A percentile compares a stretch with the other conserved stretches of the same genome.
These are phyloP conservation scores for Diogma glabrata DNA, from an alignment of 2,888 invertebrate species.

Conservation along the genomic window DNA sequence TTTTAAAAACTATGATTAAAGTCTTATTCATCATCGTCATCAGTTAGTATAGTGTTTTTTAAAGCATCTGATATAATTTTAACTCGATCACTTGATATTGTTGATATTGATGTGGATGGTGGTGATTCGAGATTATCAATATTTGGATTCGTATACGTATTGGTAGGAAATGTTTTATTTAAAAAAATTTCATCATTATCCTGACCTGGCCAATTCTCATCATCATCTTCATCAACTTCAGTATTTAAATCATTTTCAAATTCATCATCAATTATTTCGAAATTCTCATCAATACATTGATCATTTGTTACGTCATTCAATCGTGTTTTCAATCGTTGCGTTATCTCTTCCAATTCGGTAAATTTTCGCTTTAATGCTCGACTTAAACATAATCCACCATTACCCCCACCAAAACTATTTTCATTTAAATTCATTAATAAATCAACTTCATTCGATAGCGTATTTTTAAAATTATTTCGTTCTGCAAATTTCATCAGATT, in stretches of 20 bases:
- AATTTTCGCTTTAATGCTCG: constrained; percentile 47
- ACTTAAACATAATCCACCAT: constrained; percentile 25
- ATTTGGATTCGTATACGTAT: constrained; percentile 4
- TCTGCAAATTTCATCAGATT: constrained; percentile 22
- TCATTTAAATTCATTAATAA: constrained; percentile 9
- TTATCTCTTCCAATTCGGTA: constrained; percentile 50
- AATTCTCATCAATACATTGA: constrained; percentile 39
- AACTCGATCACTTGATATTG: constrained; percentile 2
- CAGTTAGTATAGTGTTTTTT: background rate
- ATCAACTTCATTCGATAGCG: background rate
- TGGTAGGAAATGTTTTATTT: background rate
- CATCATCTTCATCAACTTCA: constrained; percentile 15
- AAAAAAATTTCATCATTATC: background rate
- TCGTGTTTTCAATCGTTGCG: constrained; percentile 44
- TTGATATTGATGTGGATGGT: constrained; percentile 3
- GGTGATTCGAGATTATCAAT: background rate
- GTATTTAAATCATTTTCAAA: constrained; percentile 48
- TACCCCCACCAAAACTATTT: too few species aligned
- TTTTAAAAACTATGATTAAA: background rate
- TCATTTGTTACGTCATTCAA: constrained; percentile 46
- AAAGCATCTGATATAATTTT: constrained; percentile 8
- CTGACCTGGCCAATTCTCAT: constrained; percentile 1
- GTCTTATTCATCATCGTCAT: constrained; percentile 2
- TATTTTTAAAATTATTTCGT: too few species aligned
- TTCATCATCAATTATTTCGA: constrained; percentile 40